These are phyloP conservation scores for Papilio glaucus DNA, from an alignment of 1,140 invertebrate genomes.

Conservation along the genomic window DNA sequence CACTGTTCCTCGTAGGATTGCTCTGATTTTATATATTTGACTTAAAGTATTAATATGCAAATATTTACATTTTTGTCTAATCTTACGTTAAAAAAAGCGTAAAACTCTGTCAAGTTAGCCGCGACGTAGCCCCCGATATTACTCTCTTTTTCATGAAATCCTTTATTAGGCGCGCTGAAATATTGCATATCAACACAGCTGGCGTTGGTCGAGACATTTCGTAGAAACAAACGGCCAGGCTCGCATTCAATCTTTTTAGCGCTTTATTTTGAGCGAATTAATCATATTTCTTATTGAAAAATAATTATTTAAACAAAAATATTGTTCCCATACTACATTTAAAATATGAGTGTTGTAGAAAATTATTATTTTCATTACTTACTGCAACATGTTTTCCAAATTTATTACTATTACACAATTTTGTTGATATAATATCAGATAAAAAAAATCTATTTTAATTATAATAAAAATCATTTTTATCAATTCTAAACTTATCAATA, in stretches of 20 bases:
- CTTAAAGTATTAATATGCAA: too few species aligned
- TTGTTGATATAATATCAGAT: too few species aligned
- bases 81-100: background rate
- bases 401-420: too few species aligned
- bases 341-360: too few species aligned
- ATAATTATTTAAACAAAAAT: background rate
- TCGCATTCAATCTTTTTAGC: constrained; percentile 54
- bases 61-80: background rate
- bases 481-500: too few species aligned
- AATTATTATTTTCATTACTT: too few species aligned
- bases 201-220: constrained; percentile 50
- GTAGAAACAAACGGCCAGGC: constrained; percentile 54
- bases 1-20: too few species aligned
- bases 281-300: background rate
- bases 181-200: constrained; percentile 69
- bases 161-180: constrained; percentile 69
- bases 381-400: too few species aligned
- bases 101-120: constrained; percentile 1
- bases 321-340: too few species aligned
- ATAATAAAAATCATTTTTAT: too few species aligned
- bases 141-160: constrained; percentile 48
- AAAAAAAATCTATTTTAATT: too few species aligned
- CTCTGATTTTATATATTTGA: too few species aligned
- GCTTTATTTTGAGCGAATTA: constrained; percentile 44
- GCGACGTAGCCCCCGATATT: constrained; percentile 48